Evolutionary conservation across 2,888 invertebrate genomes (phyloP).

Genomic region (Drosophila sordidula): DNA sequence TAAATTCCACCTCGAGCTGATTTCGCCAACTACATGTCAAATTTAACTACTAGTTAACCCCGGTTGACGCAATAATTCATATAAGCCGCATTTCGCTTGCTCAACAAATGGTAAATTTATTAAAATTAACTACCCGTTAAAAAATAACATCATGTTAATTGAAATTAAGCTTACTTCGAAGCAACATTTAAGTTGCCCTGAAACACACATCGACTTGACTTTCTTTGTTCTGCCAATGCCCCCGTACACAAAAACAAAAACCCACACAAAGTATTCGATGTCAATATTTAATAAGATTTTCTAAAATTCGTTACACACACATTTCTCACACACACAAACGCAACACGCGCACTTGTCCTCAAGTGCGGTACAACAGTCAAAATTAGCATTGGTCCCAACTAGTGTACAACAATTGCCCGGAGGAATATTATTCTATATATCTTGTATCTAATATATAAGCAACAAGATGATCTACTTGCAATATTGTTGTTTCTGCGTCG

Average conservation of each 20-base stretch:
- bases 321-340: constrained; percentile 7
- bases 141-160: too few species aligned
- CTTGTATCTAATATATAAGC: too few species aligned
- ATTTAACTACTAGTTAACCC: too few species aligned
- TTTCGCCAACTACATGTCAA: too few species aligned
- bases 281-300: constrained; percentile 22
- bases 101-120: too few species aligned
- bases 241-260: neutral
- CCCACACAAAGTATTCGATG: neutral
- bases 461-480: constrained; percentile 65
- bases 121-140: too few species aligned
- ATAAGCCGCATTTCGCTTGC: too few species aligned
- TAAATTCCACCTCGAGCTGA: too few species aligned
- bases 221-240: constrained; percentile 21
- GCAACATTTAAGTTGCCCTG: too few species aligned
- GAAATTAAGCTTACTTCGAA: too few species aligned
- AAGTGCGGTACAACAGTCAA: neutral
- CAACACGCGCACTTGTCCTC: neutral
- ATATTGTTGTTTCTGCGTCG: constrained; percentile 54
- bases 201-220: constrained; percentile 6
- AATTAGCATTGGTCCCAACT: constrained; percentile 5
- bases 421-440: too few species aligned
- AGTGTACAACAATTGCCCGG: neutral
- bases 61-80: too few species aligned
- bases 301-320: constrained; percentile 9